These are phyloP conservation scores for Channa maculata DNA, from an alignment of 2,113 vertebrate species.

Conservation along the genomic window DNA sequence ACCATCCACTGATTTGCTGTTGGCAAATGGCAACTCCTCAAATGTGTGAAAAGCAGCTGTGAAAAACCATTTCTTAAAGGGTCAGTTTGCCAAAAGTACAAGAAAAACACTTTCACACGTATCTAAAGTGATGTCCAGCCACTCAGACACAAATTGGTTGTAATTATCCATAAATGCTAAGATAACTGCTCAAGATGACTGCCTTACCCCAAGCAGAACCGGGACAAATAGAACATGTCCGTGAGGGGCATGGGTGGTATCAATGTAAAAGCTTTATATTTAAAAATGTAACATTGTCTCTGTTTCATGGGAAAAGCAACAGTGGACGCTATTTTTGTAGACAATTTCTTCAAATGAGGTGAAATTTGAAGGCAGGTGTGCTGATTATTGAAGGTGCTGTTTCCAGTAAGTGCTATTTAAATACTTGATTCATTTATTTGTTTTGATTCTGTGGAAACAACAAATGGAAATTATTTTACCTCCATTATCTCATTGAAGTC, in stretches of 20 bases:
- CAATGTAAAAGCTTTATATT: not conserved
- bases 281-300: not conserved
- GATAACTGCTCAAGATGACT: not conserved
- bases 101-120: slow-evolving; percentile 24
- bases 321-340: too few relatives aligned
- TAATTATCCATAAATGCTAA: not conserved
- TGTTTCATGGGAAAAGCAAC: not conserved
- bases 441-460: too few relatives aligned
- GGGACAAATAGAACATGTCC: not conserved
- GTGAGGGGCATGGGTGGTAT: too few relatives aligned
- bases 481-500: too few relatives aligned
- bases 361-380: too few relatives aligned
- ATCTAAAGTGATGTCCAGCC: not conserved
- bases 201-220: not conserved
- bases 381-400: too few relatives aligned
- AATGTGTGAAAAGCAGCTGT: slow-evolving; percentile 6
- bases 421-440: too few relatives aligned
- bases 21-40: not conserved
- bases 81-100: slow-evolving; percentile 20
- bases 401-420: too few relatives aligned
- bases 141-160: not conserved
- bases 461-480: too few relatives aligned
- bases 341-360: too few relatives aligned
- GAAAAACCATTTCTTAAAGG: slow-evolving; percentile 8
- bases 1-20: not conserved